Evolutionary conservation across 2,113 vertebrate species (phyloP), one percentile per base, ranked within the genome.

Genomic region (Phalacrocorax brasilianus): DNA sequence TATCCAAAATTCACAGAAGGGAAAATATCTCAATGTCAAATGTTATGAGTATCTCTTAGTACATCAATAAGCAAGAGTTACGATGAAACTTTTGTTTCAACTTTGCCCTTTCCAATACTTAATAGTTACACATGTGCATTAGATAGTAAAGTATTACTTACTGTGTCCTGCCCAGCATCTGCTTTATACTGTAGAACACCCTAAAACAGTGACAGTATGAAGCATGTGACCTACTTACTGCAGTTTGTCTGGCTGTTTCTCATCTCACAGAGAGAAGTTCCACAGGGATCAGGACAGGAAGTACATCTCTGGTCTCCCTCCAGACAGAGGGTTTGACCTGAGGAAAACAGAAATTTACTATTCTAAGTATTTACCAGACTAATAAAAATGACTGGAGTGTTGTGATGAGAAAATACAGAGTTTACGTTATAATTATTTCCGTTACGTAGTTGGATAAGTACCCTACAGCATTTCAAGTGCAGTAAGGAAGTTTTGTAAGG

Each of bases 231-330:
- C 70, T 95, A 99, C 99, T 99, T 98, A 99, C 99, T 98, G 95
- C 99, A 99, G 98, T 98, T 99, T 91, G 73, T 94, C 85, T 56
- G 95, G 92, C 83, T 97, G 93, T 91, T 98, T 93, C 92, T 96
- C 7, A 89, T 89, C 79, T 98, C 98, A 40, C 99, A 99, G 59
- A 92, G 40, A 45, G 97, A 62, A 94, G 94, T 95, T 93, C 95
- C 96, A 95, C 98, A 99, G 27, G 97, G 81, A 33, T 98, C 97
- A 52, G 98, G 96, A 91, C 99, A 99, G 91, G 98, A 97, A 85
- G 92, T 87, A 87, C 99, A 99, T 82, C 97, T 97, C 65, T 97
- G 96, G 92, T 98, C 98, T 68, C 98, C 98, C 17, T 98, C 98
- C 83, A 95, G 86, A 97, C 99, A 99, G 8, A 92, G 70, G 14